Base-by-base conservation (phyloP, 2,797 vertebrate genomes). In the Steatocranus sp. region DNA sequence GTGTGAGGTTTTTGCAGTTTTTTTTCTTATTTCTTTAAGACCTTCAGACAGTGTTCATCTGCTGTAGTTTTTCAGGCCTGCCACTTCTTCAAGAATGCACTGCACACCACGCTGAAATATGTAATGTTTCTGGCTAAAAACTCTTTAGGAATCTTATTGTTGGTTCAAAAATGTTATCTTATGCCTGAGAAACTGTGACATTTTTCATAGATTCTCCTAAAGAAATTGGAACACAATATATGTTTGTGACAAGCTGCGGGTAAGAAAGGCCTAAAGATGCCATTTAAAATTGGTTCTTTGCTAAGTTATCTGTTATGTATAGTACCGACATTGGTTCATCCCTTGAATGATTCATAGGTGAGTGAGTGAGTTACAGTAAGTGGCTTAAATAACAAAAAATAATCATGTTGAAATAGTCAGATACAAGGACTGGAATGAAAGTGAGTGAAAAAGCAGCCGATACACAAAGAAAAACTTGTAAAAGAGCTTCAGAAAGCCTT, bases 261-360 rank as follows among this genome's bases (percentile, higher is more conserved):
- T 66, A 23, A 36, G 34, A 34, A 61, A n/a, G 18, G 18, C 32
- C n/a, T 14, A 38, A 66, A 14, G 18, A 36, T 61, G 18, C 58
- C 34, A 38, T 63, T 63, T 63, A 63, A 63, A 63, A 63, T 63
- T 0, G 18, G 32, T 63, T 36, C 30, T n/a, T 36, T 36, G 10
- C 11, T 61, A 61, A 61, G 32, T 36, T 36, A 1, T 61, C 0
- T 23, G n/a, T 38, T 66, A 10, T 34, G 11, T 66, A 68, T 20
- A 17, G 20, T 41, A 41, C 38, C 0, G 0, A 9, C 0, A 15
- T 41, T 68, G 20, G 8, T 41, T 0, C 36, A 68, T 41, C 0
- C 8, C n/a, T 41, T 25, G 20, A 9, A 23, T 41, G n/a, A 66
- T 23, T 41, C 34, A 41, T 23, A 66, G n/a, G 61, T 66, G 18